Conservation (phyloP, 2,113 vertebrate genomes). For the Ceratotherium simum region DNA sequence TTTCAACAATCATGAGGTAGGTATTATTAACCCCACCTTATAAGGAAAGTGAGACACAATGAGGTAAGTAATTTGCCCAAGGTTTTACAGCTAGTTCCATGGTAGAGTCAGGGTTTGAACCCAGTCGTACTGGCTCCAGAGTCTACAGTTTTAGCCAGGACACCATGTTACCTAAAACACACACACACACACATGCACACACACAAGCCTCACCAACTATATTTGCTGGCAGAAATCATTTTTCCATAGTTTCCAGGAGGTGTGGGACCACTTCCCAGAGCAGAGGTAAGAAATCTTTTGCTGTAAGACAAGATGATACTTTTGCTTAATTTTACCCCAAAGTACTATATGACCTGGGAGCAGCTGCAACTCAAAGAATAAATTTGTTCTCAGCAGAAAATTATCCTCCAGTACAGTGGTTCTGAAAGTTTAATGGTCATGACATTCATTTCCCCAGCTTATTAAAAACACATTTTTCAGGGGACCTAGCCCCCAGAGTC, state of each 20-base stretch:
- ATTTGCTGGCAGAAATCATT: not conserved
- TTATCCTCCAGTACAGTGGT: not conserved
- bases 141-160: not conserved
- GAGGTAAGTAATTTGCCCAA: not conserved
- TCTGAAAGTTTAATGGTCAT: conserved; percentile 55
- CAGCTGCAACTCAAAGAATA: not conserved
- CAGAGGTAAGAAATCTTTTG: not conserved
- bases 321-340: conserved; percentile 38
- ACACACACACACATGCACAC: not conserved
- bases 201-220: not conserved
- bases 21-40: not conserved
- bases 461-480: conserved; percentile 64
- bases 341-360: not conserved
- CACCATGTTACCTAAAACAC: not conserved
- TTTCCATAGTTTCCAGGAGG: not conserved
- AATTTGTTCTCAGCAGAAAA: conserved; percentile 45
- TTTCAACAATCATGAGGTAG: not conserved
- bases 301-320: not conserved
- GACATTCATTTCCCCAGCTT: conserved; percentile 41
- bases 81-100: not conserved
- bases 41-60: not conserved
- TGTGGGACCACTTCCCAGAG: not conserved
- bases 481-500: not conserved
- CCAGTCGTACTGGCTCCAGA: not conserved
- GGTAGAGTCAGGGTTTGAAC: not conserved